Conservation (phyloP, 2,797 vertebrate genomes). For the Cynopterus sphinx region DNA sequence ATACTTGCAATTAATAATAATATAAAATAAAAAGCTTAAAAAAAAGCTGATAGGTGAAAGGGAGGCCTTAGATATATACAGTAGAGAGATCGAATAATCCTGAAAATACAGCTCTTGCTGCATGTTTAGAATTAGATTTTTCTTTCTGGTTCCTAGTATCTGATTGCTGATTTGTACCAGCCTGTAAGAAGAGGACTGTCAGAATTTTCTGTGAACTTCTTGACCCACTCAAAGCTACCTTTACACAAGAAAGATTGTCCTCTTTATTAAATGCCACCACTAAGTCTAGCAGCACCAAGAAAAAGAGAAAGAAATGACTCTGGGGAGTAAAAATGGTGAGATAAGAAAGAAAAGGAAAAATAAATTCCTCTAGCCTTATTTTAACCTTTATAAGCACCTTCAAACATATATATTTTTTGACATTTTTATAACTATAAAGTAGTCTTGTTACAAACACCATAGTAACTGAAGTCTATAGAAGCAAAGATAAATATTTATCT, state of each 20-base stretch:
- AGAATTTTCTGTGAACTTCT: slow-evolving; percentile 24
- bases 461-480: neutral
- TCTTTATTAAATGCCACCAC: neutral
- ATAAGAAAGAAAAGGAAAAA: slow-evolving; percentile 20
- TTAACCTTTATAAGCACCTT: neutral
- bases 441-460: neutral
- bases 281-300: slow-evolving; percentile 33
- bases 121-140: neutral
- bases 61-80: neutral
- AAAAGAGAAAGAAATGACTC: neutral
- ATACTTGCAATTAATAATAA: no score
- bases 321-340: neutral
- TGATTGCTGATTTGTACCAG: neutral
- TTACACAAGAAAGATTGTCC: neutral
- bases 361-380: neutral
- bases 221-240: neutral
- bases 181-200: neutral
- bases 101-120: neutral
- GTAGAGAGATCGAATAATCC: neutral
- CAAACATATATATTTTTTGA: neutral
- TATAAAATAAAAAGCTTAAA: no score
- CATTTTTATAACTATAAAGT: neutral
- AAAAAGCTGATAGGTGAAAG: neutral
- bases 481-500: neutral
- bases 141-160: neutral